Base-by-base conservation (phyloP, 2,888 invertebrate genomes). In the Liodrosophila aerea region DNA sequence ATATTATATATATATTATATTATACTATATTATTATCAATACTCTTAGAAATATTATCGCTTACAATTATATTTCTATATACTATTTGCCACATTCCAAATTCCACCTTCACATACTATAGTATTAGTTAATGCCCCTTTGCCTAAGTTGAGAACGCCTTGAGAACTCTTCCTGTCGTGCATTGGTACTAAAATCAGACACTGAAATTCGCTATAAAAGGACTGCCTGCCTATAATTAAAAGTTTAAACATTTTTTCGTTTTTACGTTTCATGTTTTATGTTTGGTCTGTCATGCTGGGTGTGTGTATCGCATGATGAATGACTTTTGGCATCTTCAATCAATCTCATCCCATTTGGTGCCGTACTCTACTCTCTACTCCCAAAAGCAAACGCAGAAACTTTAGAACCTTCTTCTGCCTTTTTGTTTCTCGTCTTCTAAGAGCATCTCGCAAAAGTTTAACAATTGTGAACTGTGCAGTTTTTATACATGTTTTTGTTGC, bases 221-320 rank as follows among this genome's bases (percentile, higher is more conserved):
- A 40, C n/a, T 18, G n/a, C 22, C n/a, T 18, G n/a, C 22, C 22
- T 22, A 22, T 22, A 36, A 12, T 7, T 12, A 36, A 12, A 36
- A 15, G 15, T 36, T 39, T 7, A 7, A 43, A 11, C 9, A 29
- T 43, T 12, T 12, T 2, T 15, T 36, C 13, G 12, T n/a, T 15
- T 36, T 16, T 36, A 22, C 13, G 29, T 22, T 13, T 29, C 39
- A 22, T 30, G 43, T 40, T 56, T 51, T 31, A 22, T 57, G 33
- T 31, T 60, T 50, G 45, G 46, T 64, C 39, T 64, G 64, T 64
- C 64, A 46, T 54, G 51, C 64, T 39, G 18, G n/a, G 37, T 37
- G 39, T 58, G 57, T 54, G 68, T 74, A 59, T 68, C 64, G 63
- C 63, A 68, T 76, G 81, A 76, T 76, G 65, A 81, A 76, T 81